Evolutionary conservation across 2,888 invertebrate species (phyloP).

Genomic region (Amorpha juglandis): DNA sequence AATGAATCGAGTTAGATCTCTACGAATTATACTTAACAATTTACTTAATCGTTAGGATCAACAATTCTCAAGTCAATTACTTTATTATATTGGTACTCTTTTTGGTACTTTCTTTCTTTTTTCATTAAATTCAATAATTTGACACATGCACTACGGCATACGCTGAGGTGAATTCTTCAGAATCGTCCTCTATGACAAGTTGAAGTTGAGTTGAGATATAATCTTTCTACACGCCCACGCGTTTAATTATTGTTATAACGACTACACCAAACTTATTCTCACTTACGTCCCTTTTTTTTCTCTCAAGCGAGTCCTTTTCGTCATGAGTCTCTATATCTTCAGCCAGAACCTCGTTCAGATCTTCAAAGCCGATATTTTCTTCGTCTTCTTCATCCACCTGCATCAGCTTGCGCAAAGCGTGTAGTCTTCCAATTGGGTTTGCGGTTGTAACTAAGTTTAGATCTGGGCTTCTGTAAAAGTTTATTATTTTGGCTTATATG

Average conservation of each 20-base stretch:
- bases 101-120: no score
- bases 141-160: no score
- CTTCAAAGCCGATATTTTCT: constrained; percentile 57
- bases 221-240: not conserved
- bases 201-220: no score
- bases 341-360: constrained; percentile 57
- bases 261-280: not conserved
- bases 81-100: no score
- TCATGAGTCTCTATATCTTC: constrained; percentile 54
- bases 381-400: constrained; percentile 58
- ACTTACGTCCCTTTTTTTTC: constrained; percentile 44
- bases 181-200: no score
- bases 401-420: constrained; percentile 54
- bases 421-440: constrained; percentile 30
- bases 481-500: not conserved
- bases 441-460: not conserved
- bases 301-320: constrained; percentile 51
- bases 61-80: no score
- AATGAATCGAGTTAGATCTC: no score
- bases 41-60: no score
- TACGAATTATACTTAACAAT: no score
- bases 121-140: no score
- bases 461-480: constrained; percentile 39
- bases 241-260: not conserved
- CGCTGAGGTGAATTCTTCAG: no score